Percentiles rank a stretch among this genome's conserved stretches.
Evolutionary conservation across 2,888 invertebrate species (phyloP).

Genomic region (Muscina levida): DNA sequence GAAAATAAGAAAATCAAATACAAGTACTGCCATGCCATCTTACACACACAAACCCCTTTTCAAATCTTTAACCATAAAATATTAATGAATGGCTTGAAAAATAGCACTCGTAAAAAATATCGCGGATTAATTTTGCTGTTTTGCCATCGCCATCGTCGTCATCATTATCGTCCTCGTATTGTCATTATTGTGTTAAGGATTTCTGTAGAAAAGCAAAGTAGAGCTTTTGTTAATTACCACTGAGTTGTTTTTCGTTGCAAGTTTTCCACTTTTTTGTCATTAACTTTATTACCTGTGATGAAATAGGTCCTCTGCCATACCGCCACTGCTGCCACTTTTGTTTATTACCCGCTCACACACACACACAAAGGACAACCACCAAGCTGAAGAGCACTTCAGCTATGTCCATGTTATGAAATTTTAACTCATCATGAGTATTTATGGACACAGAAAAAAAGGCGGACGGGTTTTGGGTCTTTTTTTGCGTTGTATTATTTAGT

Average conservation of each 20-base stretch:
- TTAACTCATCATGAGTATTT: conserved; percentile 45
- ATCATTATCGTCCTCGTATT: background rate
- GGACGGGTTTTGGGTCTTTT: background rate
- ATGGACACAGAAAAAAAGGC: background rate
- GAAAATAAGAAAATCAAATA: conserved; percentile 1
- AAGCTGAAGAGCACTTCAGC: conserved; percentile 33
- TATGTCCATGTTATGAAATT: conserved; percentile 50
- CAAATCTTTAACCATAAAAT: conserved; percentile 59
- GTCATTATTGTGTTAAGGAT: conserved; percentile 27
- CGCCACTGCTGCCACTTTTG: background rate
- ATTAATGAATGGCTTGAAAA: conserved; percentile 56
- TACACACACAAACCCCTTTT: conserved; percentile 26
- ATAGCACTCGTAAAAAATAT: background rate
- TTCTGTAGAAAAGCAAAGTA: conserved; percentile 30
- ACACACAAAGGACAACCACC: conserved; percentile 15
- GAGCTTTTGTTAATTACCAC: conserved; percentile 51
- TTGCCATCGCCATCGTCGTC: background rate
- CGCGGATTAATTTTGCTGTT: conserved; percentile 33
- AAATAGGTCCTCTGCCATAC: conserved; percentile 12
- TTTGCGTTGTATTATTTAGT: background rate
- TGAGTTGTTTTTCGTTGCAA: conserved; percentile 51
- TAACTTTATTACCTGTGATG: conserved; percentile 62
- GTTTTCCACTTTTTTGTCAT: conserved; percentile 58
- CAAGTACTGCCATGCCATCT: no score
- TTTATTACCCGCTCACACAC: background rate